phyloP scores from a whole-genome alignment of 2,888 invertebrate species.

The Melinaea marsaeus region DNA sequence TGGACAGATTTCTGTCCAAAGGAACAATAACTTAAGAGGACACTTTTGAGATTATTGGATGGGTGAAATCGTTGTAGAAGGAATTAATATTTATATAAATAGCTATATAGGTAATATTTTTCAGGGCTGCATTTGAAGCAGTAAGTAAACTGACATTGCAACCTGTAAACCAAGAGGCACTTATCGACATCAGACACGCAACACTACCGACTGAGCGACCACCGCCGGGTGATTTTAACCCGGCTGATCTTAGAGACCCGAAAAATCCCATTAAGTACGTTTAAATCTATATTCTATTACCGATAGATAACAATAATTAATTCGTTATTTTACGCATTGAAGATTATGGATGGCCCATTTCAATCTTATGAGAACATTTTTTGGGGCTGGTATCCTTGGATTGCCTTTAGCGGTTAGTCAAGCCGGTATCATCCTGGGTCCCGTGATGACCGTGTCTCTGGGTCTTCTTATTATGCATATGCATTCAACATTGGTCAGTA shows the following conservation, averaged over 20 bases:
- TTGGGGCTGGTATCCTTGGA: constrained; percentile 53
- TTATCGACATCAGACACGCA: constrained; percentile 42
- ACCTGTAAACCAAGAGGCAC: constrained; percentile 26
- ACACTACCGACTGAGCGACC: constrained; percentile 35
- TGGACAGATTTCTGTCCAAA: too few species aligned
- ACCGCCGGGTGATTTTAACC: constrained; percentile 41
- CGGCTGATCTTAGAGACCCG: constrained; percentile 43
- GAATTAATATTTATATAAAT: neutral
- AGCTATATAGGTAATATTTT: constrained; percentile 10
- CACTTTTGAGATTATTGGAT: neutral
- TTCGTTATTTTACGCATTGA: constrained; percentile 3
- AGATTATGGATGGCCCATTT: constrained; percentile 61
- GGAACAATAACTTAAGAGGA: too few species aligned
- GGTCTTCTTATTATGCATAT: constrained; percentile 46
- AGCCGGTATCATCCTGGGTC: constrained; percentile 50
- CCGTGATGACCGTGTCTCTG: constrained; percentile 40
- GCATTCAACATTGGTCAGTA: constrained; percentile 49
- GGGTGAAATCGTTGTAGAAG: too few species aligned
- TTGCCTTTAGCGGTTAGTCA: constrained; percentile 56
- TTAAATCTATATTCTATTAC: neutral
- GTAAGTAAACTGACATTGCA: constrained; percentile 40
- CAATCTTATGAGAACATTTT: constrained; percentile 46
- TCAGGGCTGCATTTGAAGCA: constrained; percentile 53
- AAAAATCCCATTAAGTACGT: constrained; percentile 43
- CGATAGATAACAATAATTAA: too few species aligned